Base-by-base conservation (phyloP, 2,113 vertebrate species). In the Podarcis muralis region DNA sequence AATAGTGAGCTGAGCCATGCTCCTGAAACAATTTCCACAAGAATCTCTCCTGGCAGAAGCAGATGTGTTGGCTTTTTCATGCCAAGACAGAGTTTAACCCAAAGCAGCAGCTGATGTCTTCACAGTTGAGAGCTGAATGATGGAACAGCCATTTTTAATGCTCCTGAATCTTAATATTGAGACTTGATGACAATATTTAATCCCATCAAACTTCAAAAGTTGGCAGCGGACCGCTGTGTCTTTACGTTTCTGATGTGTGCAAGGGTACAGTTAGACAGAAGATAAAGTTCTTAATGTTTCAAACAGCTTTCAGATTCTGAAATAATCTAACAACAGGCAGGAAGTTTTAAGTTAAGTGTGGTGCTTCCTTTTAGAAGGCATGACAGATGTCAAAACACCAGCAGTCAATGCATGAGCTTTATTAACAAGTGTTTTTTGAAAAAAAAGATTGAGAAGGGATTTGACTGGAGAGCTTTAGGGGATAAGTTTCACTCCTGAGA, bases 51-150 rank as follows among this genome's bases (percentile, higher is more conserved):
- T 93, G 91, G 74, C 85, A 75, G 43, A 16, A 86, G 9, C 77
- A 94, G 81, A 91, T 69, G 40, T 90, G 91, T 91, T 82, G 88
- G 87, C 59, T 89, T 94, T 93, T 76, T 57, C 62, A 87, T 95
- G 78, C 85, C 89, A 95, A 85, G 87, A 71, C n/a, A 35, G 72
- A 86, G 25, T 57, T 84, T 89, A 62, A 82, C 59, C 65, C 12
- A 85, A 90, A 83, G 20, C 62, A 92, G 43, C 89, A 91, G 27
- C 13, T 86, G 66, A 94, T 93, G 87, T 82, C 87, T 95, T 40
- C 59, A 88, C 37, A 86, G 65, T 15, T 87, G 85, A 94, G n/a
- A 87, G 81, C 32, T 93, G 83, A 90, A 92, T 95, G 92, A 88
- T 57, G 57, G 89, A 94, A 53, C 43, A 95, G 78, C 79, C 90